Base-by-base conservation (phyloP, 2,888 invertebrate species). In the Trichopoda pennipes region DNA sequence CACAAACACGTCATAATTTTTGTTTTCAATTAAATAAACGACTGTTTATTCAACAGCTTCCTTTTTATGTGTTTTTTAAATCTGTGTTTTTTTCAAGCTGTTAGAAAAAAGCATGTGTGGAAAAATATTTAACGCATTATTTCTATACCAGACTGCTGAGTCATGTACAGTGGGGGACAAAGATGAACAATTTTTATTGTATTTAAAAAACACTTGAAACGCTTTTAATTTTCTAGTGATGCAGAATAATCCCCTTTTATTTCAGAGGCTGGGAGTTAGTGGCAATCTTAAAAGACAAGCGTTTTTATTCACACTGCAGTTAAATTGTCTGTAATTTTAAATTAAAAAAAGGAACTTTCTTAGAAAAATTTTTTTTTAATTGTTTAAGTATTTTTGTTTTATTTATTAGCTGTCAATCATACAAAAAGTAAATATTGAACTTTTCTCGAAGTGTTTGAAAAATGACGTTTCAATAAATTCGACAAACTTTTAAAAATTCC, bases 11-110 rank as follows among this genome's bases (percentile, higher is more conserved):
- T 49, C 17, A 17, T 63, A 55, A 69, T 55, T 61, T 77, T 56
- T 77, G 19, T 69, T 35, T 77, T 61, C 32, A 61, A 61, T 69
- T 55, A 23, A 56, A 32, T 56, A 47, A 63, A 55, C 47, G 23
- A n/a, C 28, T 76, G 76, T 77, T 73, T 81, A 73, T 81, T 82
- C 75, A 75, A 82, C 81, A 78, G 74, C 66, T 72, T 79, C 74
- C 69, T 63, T 76, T 72, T 51, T 44, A 44, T 16, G 42, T 17
- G 17, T 49, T 56, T 49, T 38, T 12, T 12, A 38, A 12, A 38
- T 38, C 10, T 12, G 12, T 38, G 12, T 60, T 42, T 19, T 44
- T 53, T 51, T 49, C 64, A 72, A 78, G 53, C 64, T 79, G 49
- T 68, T 23, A 38, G 53, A 28, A 35, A 32, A 35, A 64, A 76